Evolutionary conservation across 2,797 vertebrate species (phyloP), one percentile per base, ranked within the genome.

Genomic region (Phoeniculus purpureus): DNA sequence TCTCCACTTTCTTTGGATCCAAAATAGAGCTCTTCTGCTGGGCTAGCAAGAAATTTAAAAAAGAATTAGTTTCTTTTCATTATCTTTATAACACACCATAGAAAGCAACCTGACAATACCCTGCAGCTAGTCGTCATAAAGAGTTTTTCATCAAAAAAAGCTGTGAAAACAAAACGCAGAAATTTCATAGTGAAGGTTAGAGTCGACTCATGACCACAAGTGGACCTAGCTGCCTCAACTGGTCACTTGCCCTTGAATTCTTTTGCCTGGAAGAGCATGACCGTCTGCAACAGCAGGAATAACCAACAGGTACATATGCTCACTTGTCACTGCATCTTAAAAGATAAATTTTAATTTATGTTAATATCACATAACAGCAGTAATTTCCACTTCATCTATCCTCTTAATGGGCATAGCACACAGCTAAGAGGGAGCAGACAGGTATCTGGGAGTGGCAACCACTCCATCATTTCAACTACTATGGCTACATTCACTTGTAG

Each of bases 1-100:
- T 99, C 98, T 96, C 97, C 99, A 2, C 96, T 98, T 87, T 99
- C 99, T 94, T 98, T 98, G 72, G 97, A 98, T 85, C 99, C 99
- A 93, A 99, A 99, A 97, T 98, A 98, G 2, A 99, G 97, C 93
- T 99, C 99, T 95, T 99, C 99, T 31, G 99, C 98, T 26, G 99
- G 99, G 97, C 99, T 99, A 95, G 20, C 21, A 81, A 50, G 34
- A 89, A 91, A 96, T 66, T 54, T 15, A 7, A 93, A 88, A 43
- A 94, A 89, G 2, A 80, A 75, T 82, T 66, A 85, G 37, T 72
- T 86, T 81, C 16, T 77, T 79, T n/a, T 56, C 77, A 68, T 80
- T 79, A 55, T 48, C 25, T 75, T 88, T 50, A 58, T 9, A 80
- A 70, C 9, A 40, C 16, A 81, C n/a, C 29, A 82, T 19, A 94